Conservation (phyloP, 2,888 invertebrate genomes). For the Imbricaverruca yamaguchii region DNA sequence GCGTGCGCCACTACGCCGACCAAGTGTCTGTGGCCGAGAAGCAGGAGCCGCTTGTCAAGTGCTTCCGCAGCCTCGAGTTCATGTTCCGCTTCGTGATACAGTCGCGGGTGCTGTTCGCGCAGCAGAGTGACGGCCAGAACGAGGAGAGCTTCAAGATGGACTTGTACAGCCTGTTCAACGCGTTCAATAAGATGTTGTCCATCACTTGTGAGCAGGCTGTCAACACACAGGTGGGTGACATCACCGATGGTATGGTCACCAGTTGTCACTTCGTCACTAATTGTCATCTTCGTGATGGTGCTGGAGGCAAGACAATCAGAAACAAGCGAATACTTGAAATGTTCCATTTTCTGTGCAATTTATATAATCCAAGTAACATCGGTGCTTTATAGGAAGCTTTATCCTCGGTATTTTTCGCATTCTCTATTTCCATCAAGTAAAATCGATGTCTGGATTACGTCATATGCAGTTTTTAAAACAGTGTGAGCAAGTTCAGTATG, state of each 20-base stretch:
- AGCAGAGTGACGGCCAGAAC: constrained; percentile 79
- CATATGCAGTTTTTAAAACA: too few relatives aligned
- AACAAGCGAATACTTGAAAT: too few relatives aligned
- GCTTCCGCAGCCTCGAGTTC: constrained; percentile 81
- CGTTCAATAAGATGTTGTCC: constrained; percentile 66
- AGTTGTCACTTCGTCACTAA: too few relatives aligned
- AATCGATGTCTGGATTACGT: too few relatives aligned
- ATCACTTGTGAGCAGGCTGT: constrained; percentile 64
- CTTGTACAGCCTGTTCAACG: constrained; percentile 51
- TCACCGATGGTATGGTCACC: background rate
- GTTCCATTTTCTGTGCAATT: too few relatives aligned
- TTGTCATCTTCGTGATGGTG: too few relatives aligned
- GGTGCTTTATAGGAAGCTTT: too few relatives aligned
- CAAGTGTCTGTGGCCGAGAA: constrained; percentile 77
- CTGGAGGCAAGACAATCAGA: too few relatives aligned
- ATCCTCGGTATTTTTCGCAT: too few relatives aligned
- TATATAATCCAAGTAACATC: too few relatives aligned
- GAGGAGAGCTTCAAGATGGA: constrained; percentile 79
- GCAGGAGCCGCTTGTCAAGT: constrained; percentile 82
- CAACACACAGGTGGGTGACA: constrained; percentile 57
- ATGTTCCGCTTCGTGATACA: constrained; percentile 89
- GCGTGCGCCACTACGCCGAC: constrained; percentile 82
- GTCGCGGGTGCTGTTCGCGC: constrained; percentile 70
- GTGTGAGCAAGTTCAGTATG: too few relatives aligned
- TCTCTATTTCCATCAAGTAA: too few relatives aligned